Percentiles rank a stretch among this genome's conserved stretches.
Evolutionary conservation across 2,888 invertebrate species (phyloP).

Genomic region (Trachelus iudaicus): DNA sequence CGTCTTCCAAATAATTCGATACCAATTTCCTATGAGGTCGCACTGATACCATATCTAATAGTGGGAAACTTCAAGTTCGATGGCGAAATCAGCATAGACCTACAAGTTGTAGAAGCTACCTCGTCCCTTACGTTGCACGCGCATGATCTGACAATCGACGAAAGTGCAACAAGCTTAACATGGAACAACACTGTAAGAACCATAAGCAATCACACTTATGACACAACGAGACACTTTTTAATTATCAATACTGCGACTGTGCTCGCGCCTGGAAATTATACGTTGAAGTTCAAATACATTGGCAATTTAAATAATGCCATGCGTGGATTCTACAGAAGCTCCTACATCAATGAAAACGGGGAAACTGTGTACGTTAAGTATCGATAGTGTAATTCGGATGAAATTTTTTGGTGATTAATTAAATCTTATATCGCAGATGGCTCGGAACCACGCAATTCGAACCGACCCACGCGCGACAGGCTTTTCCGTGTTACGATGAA

Average conservation of each 20-base stretch:
- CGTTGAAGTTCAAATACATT: slow-evolving; percentile 68
- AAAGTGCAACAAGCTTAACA: slow-evolving; percentile 44
- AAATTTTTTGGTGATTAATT: too few relatives aligned
- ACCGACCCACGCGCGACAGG: slow-evolving; percentile 64
- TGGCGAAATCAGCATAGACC: slow-evolving; percentile 6
- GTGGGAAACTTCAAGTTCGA: not conserved
- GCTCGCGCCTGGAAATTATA: slow-evolving; percentile 67
- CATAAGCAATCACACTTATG: slow-evolving; percentile 20
- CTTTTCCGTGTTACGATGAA: slow-evolving; percentile 73
- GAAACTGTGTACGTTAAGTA: slow-evolving; percentile 54
- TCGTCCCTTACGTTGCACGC: too few relatives aligned
- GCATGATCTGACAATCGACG: not conserved
- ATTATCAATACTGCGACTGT: not conserved
- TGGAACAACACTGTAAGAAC: too few relatives aligned
- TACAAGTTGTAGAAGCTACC: slow-evolving; percentile 2
- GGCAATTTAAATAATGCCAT: slow-evolving; percentile 72
- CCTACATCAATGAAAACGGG: slow-evolving; percentile 68
- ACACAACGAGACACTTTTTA: slow-evolving; percentile 47
- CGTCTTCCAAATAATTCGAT: slow-evolving; percentile 9
- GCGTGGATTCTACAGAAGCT: slow-evolving; percentile 77
- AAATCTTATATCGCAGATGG: slow-evolving; percentile 64
- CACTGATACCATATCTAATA: not conserved
- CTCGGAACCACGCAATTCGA: slow-evolving; percentile 78
- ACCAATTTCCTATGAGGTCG: slow-evolving; percentile 4
- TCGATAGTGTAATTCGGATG: too few relatives aligned